Evolutionary conservation across 2,888 invertebrate species (phyloP).

Genomic region (Polyommatus icarus): DNA sequence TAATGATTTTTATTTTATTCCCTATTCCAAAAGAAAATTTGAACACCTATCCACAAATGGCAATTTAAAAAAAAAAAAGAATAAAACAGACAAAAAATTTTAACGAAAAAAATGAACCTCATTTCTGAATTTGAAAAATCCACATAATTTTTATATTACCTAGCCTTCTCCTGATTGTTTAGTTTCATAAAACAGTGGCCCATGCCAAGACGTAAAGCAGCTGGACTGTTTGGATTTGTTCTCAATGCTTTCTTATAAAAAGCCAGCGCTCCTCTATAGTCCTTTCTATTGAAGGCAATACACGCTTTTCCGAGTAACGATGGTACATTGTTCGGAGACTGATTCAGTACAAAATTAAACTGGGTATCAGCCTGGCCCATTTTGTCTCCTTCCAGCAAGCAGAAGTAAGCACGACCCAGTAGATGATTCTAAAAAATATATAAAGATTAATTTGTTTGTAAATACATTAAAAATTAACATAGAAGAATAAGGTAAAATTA

Average conservation of each 20-base stretch:
- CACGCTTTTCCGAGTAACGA: constrained; percentile 99
- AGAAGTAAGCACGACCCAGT: constrained; percentile 98
- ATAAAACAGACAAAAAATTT: too few species aligned
- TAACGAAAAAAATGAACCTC: not conserved
- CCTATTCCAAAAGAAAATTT: too few species aligned
- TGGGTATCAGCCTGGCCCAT: constrained; percentile 99
- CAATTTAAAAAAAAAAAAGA: too few species aligned
- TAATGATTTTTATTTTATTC: too few species aligned
- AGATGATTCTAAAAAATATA: constrained; percentile 89
- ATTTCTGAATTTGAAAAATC: not conserved
- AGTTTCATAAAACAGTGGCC: constrained; percentile 99
- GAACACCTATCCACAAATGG: too few species aligned
- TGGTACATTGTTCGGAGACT: constrained; percentile 97
- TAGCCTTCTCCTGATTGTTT: constrained; percentile 96
- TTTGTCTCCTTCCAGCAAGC: constrained; percentile 98
- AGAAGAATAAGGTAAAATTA: too few species aligned
- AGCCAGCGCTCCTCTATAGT: constrained; percentile 95
- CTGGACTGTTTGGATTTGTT: constrained; percentile 98
- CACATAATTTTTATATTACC: constrained; percentile 63
- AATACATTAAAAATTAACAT: not conserved
- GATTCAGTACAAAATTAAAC: constrained; percentile 98
- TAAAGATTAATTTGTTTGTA: not conserved
- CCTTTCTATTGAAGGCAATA: constrained; percentile 98
- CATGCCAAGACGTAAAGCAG: constrained; percentile 97
- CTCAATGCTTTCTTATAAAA: constrained; percentile 98